phyloP scores from a whole-genome alignment of 1,140 invertebrate species.

The Micrasema longulum region DNA sequence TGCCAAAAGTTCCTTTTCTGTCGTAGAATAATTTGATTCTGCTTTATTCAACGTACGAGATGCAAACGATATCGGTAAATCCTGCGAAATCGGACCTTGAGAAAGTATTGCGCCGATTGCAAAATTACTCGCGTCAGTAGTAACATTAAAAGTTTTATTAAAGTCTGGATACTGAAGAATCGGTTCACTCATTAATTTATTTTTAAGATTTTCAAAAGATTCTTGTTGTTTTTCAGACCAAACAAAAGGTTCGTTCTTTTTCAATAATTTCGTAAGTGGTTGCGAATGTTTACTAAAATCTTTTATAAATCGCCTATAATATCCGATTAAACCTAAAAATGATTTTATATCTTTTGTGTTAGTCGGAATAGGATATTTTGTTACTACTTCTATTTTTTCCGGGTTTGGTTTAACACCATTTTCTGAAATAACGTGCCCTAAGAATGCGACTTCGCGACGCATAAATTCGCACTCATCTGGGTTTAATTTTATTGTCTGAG shows the following conservation, averaged over 20 bases:
- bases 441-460: too few relatives aligned
- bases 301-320: conserved; percentile 57
- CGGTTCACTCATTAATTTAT: conserved; percentile 58
- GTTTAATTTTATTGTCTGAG: not conserved
- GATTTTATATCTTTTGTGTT: conserved; percentile 60
- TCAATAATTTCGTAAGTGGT: conserved; percentile 56
- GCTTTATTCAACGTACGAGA: too few relatives aligned
- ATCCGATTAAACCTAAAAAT: conserved; percentile 60
- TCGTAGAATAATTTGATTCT: too few relatives aligned
- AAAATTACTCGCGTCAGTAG: conserved; percentile 53
- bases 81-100: too few relatives aligned
- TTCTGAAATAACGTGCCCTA: conserved; percentile 53
- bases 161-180: conserved; percentile 57
- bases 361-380: conserved; percentile 58
- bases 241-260: conserved; percentile 53
- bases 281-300: conserved; percentile 56
- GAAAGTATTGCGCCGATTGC: too few relatives aligned
- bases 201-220: conserved; percentile 60
- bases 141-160: conserved; percentile 45
- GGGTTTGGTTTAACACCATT: conserved; percentile 61
- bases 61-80: too few relatives aligned
- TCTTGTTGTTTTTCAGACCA: conserved; percentile 55
- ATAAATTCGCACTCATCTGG: too few relatives aligned
- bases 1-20: too few relatives aligned
- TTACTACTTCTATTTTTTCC: conserved; percentile 59